A percentile compares a stretch with the other conserved stretches of the same genome.
Evolutionary conservation across 2,797 vertebrate genomes (phyloP).

Genomic region (Petrocephalus schoutedeni): DNA sequence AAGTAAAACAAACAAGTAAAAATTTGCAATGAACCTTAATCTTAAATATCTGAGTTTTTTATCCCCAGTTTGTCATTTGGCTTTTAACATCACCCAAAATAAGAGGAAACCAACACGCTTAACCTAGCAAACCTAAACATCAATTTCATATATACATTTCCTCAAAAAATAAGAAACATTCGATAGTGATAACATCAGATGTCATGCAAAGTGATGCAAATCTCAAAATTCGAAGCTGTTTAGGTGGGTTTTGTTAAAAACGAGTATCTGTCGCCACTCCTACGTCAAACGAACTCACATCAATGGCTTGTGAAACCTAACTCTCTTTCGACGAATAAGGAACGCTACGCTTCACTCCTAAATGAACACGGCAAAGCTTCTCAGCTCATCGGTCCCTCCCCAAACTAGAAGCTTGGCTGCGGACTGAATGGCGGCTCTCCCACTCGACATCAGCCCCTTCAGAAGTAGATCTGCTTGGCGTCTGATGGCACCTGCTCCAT

Average conservation of each 20-base stretch:
- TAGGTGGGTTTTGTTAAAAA: not conserved
- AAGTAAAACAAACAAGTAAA: slow-evolving; percentile 28
- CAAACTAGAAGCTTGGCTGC: not conserved
- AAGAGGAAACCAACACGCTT: slow-evolving; percentile 1
- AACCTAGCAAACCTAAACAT: slow-evolving; percentile 19
- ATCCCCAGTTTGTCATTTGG: not conserved
- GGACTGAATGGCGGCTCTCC: not conserved
- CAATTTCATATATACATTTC: slow-evolving; percentile 25
- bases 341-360: slow-evolving; percentile 55
- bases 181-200: slow-evolving; percentile 16
- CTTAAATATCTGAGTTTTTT: slow-evolving; percentile 23
- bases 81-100: slow-evolving; percentile 18
- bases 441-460: slow-evolving; percentile 36
- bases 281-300: slow-evolving; percentile 65
- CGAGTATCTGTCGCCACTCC: not conserved
- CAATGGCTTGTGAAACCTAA: slow-evolving; percentile 71
- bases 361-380: slow-evolving; percentile 40
- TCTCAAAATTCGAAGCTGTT: slow-evolving; percentile 2
- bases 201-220: not conserved
- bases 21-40: slow-evolving; percentile 28
- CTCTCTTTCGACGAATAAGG: slow-evolving; percentile 64
- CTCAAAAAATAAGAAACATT: slow-evolving; percentile 13
- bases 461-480: slow-evolving; percentile 81
- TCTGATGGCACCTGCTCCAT: slow-evolving; percentile 79
- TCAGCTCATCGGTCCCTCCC: not conserved